Evolutionary conservation across 2,797 vertebrate genomes (phyloP).

Genomic region (Crypturellus tataupa): DNA sequence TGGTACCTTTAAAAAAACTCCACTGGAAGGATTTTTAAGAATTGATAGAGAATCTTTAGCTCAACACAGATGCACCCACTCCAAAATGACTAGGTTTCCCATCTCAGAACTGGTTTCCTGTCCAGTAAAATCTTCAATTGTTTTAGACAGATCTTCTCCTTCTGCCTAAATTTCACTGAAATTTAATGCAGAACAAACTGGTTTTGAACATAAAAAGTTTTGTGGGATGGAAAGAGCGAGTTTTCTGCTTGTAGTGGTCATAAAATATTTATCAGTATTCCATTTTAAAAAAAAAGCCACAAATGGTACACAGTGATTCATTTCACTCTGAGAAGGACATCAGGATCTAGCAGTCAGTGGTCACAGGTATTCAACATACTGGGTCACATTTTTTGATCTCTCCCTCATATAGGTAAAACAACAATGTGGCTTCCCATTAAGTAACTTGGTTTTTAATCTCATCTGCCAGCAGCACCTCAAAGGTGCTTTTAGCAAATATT

Average conservation of each 20-base stretch:
- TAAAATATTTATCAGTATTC: slow-evolving; percentile 24
- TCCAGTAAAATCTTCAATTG: not conserved
- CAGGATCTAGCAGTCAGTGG: not conserved
- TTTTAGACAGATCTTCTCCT: slow-evolving; percentile 1
- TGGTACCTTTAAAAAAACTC: not conserved
- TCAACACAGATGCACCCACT: not conserved
- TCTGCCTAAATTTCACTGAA: slow-evolving; percentile 5
- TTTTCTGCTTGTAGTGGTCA: slow-evolving; percentile 10
- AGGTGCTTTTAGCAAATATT: not conserved
- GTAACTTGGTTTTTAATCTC: not conserved
- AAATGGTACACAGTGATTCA: not conserved
- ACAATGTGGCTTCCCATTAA: not conserved
- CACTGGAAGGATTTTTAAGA: not conserved
- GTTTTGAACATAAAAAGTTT: slow-evolving; percentile 2
- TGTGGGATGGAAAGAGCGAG: slow-evolving; percentile 9
- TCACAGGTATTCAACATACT: not conserved
- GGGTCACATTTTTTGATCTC: not conserved
- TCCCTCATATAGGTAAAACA: not conserved
- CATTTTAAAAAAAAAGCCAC: not conserved
- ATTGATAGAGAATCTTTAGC: slow-evolving; percentile 17
- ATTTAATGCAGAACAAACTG: not conserved
- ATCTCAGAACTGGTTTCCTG: not conserved
- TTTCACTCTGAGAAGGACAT: not conserved
- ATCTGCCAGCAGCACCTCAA: not conserved
- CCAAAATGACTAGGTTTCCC: not conserved